These are phyloP conservation scores for Austrolebias charrua DNA, from an alignment of 2,797 vertebrate genomes.

Conservation along the genomic window DNA sequence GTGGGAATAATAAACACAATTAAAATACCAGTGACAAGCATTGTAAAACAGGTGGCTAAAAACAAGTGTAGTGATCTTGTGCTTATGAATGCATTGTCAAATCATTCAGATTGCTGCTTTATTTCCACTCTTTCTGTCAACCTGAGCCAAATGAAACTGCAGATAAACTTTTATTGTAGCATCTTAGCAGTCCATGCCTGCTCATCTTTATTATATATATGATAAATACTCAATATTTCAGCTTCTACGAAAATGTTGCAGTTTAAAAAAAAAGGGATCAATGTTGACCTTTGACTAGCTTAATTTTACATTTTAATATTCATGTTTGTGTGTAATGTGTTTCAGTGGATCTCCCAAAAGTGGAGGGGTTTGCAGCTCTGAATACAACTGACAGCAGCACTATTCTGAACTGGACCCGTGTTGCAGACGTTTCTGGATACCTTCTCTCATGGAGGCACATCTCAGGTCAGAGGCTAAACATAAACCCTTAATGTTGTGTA, in stretches of 20 bases:
- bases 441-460: constrained; percentile 83
- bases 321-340: not conserved
- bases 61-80: too few species aligned
- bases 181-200: too few species aligned
- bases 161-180: too few species aligned
- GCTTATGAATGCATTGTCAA: not conserved
- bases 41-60: too few species aligned
- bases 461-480: constrained; percentile 70
- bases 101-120: not conserved
- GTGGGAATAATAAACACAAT: too few species aligned
- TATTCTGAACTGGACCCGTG: constrained; percentile 81
- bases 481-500: not conserved
- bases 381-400: constrained; percentile 75
- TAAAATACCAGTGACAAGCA: too few species aligned
- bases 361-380: constrained; percentile 72
- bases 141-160: too few species aligned
- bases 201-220: too few species aligned
- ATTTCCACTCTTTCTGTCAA: not conserved
- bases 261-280: not conserved
- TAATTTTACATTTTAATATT: not conserved
- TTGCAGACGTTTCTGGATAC: constrained; percentile 80
- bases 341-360: constrained; percentile 85
- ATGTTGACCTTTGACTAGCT: not conserved
- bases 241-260: not conserved
- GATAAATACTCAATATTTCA: not conserved